Percentiles rank a stretch among this genome's conserved stretches.
These are phyloP conservation scores for Solea solea DNA, from an alignment of 2,113 vertebrate species.

Conservation along the genomic window DNA sequence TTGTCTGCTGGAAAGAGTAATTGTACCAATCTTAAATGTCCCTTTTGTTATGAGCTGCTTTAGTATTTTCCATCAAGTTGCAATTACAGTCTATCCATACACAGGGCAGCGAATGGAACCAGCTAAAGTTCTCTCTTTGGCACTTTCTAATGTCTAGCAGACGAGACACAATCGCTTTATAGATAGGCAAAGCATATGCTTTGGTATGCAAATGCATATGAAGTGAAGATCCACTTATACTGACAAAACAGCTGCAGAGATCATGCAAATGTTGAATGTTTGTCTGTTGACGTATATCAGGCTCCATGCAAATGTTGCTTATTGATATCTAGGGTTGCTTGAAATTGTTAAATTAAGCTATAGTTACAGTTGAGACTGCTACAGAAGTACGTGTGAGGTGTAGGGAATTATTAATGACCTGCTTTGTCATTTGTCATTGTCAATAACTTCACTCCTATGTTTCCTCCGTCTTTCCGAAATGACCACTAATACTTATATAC, in stretches of 20 bases:
- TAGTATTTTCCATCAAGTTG: constrained; percentile 77
- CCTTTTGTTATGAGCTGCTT: constrained; percentile 74
- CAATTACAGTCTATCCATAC: constrained; percentile 76
- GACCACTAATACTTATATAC: no score
- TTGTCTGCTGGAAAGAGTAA: constrained; percentile 73
- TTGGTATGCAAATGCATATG: constrained; percentile 64
- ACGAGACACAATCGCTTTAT: constrained; percentile 35
- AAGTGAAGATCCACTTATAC: constrained; percentile 32
- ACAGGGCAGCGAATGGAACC: constrained; percentile 49
- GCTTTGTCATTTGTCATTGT: constrained; percentile 10
- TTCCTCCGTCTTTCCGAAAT: constrained; percentile 29
- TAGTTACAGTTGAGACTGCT: not conserved
- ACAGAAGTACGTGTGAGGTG: not conserved
- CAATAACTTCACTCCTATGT: not conserved
- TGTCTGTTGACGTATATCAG: constrained; percentile 17
- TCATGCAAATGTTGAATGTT: constrained; percentile 41
- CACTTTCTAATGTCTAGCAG: constrained; percentile 41
- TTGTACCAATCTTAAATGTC: constrained; percentile 74
- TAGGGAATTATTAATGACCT: constrained; percentile 12
- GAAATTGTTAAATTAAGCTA: not conserved
- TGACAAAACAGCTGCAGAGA: constrained; percentile 10
- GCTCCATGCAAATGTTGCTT: not conserved
- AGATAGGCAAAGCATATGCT: constrained; percentile 65
- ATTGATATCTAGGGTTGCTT: not conserved
- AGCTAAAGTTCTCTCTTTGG: constrained; percentile 33